Base-by-base conservation (phyloP, 1,140 invertebrate species). In the Alviniconcha marisindica region DNA sequence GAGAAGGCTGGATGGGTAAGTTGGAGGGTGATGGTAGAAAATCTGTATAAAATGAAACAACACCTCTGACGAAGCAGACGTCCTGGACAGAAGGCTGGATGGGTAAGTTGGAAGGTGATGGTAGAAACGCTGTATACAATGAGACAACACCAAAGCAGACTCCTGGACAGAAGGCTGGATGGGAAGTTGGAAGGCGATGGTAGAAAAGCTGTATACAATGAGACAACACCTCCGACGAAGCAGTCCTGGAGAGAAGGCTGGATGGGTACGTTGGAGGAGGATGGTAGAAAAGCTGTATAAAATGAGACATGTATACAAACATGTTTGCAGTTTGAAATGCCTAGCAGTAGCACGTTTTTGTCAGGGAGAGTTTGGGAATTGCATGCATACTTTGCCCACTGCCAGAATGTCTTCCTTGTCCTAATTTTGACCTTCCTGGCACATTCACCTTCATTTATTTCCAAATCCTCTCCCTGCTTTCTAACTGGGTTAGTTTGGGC, bases 161-260 rank as follows among this genome's bases (percentile, higher is more conserved):
- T n/a, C 18, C 5, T 31, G 21, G 31, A 31, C 3, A 4, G 5
- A 31, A 33, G 56, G 31, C 28, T 66, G 28, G n/a, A 15, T 33
- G 28, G 3, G 24, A 33, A 2, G 24, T 42, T 1, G 18, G n/a
- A 7, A n/a, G 5, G 7, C 28, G 28, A 7, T n/a, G n/a, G n/a
- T n/a, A n/a, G n/a, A n/a, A n/a, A n/a, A n/a, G n/a, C n/a, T n/a
- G n/a, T n/a, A n/a, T n/a, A n/a, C n/a, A n/a, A n/a, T n/a, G n/a
- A n/a, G n/a, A n/a, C n/a, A 7, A 21, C 3, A 21, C 73, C 44
- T 76, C 73, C 7, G 42, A 76, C 3, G 73, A 76, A 76, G 73
- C 73, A 48, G 73, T 51, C 4, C 33, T 76, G 73, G 73, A 76
- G 40, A 44, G 73, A 40, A 28, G 73, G 51, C 28, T 51, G 5